Evolutionary conservation across 2,888 invertebrate genomes (phyloP), one percentile per base, ranked within the genome.

Genomic region (Amorpha juglandis): DNA sequence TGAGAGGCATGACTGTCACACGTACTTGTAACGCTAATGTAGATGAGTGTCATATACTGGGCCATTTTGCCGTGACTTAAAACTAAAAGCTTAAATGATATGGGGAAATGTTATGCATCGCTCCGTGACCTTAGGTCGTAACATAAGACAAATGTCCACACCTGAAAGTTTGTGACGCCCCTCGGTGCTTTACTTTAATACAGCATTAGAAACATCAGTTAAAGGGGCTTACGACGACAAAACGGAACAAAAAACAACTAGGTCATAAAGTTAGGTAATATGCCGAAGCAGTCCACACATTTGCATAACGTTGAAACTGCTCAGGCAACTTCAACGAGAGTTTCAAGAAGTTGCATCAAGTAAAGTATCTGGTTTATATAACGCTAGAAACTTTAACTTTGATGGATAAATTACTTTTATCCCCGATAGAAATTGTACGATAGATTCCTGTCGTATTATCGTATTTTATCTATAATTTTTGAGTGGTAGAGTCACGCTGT

Each of bases 241-340:
- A 16, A 8, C 35, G 9, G 58, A 42, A 58, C 58, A 58, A 58
- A 58, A 45, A 58, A 38, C 58, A 58, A 42, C 58, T 42, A 58
- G 58, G 58, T 58, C 58, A 58, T 58, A 58, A 55, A 55, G 16
- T 58, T 58, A 38, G 38, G 55, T 55, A 58, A 58, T 58, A 58
- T 42, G 58, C 19, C 58, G 42, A 58, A 58, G 58, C 38, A 58
- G 42, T 42, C 19, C 58, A 58, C 55, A 55, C 42, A 58, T 58
- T 58, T 58, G 58, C 58, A 58, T 58, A 58, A 42, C 58, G 42
- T 58, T 58, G 42, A 58, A 58, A 58, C 58, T 58, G 42, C 19
- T 42, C 42, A 19, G 19, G 19, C 11, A 58, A 58, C 42, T 58
- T 58, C 38, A 11, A 58, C 19, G 6, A 19, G 19, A 58, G 58